These are phyloP conservation scores for Callithrix jacchus DNA, from an alignment of 2,113 vertebrate genomes.

Conservation along the genomic window DNA sequence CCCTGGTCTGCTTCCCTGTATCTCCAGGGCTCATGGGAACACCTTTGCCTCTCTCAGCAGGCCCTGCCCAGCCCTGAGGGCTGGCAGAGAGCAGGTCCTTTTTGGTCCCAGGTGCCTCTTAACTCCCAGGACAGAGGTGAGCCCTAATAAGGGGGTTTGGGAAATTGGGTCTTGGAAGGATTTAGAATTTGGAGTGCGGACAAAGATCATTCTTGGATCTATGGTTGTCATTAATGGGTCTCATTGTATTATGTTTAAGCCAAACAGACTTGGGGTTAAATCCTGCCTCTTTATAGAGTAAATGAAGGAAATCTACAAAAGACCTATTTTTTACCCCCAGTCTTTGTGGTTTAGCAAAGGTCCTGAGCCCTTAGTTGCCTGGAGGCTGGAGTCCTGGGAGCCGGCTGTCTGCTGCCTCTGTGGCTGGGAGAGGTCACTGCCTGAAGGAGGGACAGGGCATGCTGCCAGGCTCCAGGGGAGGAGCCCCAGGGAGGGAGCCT, in stretches of 20 bases:
- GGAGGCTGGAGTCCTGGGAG: neutral
- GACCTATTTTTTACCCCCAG: neutral
- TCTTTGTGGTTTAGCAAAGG: neutral
- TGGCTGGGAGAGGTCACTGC: neutral
- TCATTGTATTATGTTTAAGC: neutral
- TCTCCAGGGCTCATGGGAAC: neutral
- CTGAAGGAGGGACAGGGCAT: neutral
- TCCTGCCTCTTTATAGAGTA: neutral
- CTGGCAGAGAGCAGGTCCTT: neutral
- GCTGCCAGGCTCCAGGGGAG: neutral
- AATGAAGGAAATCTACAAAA: neutral
- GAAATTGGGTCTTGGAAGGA: neutral
- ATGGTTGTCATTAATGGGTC: neutral
- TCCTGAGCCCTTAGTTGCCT: neutral
- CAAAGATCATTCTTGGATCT: neutral
- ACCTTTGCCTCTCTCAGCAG: neutral
- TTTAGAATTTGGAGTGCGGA: neutral
- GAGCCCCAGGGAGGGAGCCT: too few relatives aligned
- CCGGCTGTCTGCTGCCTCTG: neutral
- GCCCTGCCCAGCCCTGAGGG: neutral
- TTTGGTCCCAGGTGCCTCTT: neutral
- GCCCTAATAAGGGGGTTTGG: neutral
- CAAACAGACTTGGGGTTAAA: neutral
- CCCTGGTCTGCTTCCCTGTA: too few relatives aligned
- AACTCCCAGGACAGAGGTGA: constrained; percentile 57